Base-by-base conservation (phyloP, 2,888 invertebrate genomes). In the Mimas tiliae region DNA sequence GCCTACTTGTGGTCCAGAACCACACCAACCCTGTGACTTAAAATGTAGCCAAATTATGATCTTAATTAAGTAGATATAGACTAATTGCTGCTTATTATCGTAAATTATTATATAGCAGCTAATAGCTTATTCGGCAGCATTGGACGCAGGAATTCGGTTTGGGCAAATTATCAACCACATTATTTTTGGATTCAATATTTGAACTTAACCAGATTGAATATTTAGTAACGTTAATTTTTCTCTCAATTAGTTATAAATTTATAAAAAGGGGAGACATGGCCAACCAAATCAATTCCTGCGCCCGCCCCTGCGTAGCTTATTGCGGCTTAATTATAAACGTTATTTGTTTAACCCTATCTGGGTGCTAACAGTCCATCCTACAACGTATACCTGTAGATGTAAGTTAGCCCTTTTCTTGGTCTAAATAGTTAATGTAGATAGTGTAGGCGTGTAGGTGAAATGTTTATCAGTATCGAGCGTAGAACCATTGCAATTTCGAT, bases 351-450 rank as follows among this genome's bases (percentile, higher is more conserved):
- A 34, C 58, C 48, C 62, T 65, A 6, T 51, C 47, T 48, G 38
- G 65, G 65, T 62, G 65, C 65, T 65, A 65, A 50, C 16, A 48
- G 42, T 65, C 65, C 65, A 62, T 65, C 65, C 65, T 45, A 50
- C 47, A 65, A 52, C 62, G 62, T 65, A 65, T 65, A 65, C 65
- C 50, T 62, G 62, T 65, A 62, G 38, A 38, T 58, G 33, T 65
- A 53, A 64, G 45, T 27, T 19, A 47, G 53, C 53, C 53, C 33
- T 64, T 47, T 19, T 64, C 64, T 55, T 33, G 64, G 53, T 33
- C 52, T 64, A 52, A 63, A 33, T 64, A 47, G 33, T 14, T 51
- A 38, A 47, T 55, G 12, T 64, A 55, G 34, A 27, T 51, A 38
- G 21, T 58, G 27, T 33, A 12, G 38, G 27, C n/a, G 42, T 42